Conservation (phyloP, 2,113 vertebrate species). For the Lipophrys pholis region DNA sequence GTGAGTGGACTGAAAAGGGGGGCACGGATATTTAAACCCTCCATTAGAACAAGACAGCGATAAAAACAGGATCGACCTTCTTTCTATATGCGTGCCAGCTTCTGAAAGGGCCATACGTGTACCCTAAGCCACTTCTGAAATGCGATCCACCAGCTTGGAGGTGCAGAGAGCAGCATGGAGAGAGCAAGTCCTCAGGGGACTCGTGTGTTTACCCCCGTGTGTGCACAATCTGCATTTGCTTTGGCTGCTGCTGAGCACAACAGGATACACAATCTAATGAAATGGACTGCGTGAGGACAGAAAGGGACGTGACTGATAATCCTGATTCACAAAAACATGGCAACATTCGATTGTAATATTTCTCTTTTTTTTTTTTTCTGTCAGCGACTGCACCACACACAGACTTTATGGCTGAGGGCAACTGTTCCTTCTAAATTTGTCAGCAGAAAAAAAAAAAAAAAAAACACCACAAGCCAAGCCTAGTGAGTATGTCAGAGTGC, state of each 20-base stretch:
- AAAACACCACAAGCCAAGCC: not conserved
- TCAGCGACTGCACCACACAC: conserved; percentile 12
- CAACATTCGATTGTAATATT: conserved; percentile 15
- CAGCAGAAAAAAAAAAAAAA: conserved; percentile 26
- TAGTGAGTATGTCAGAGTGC: conserved; percentile 12
- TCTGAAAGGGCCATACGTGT: conserved; percentile 49
- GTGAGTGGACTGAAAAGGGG: conserved; percentile 5
- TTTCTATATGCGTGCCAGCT: conserved; percentile 50
- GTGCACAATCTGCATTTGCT: conserved; percentile 58
- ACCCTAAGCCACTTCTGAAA: conserved; percentile 61
- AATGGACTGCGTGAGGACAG: conserved; percentile 25
- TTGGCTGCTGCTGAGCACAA: conserved; percentile 56
- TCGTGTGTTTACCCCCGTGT: conserved; percentile 42
- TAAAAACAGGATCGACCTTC: conserved; percentile 47
- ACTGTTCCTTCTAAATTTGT: conserved; percentile 79
- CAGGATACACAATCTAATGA: conserved; percentile 55
- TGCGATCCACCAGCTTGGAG: conserved; percentile 47
- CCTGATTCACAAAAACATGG: conserved; percentile 11
- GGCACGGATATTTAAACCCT: conserved; percentile 51
- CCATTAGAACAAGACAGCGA: conserved; percentile 25
- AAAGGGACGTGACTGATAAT: conserved; percentile 13
- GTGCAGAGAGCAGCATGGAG: conserved; percentile 29
- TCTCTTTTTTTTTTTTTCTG: conserved; percentile 12
- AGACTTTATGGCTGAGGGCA: conserved; percentile 49
- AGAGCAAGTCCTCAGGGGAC: conserved; percentile 32